Evolutionary conservation across 2,888 invertebrate species (phyloP), one percentile per base, ranked within the genome.

Genomic region (Ochlodes sylvanus): DNA sequence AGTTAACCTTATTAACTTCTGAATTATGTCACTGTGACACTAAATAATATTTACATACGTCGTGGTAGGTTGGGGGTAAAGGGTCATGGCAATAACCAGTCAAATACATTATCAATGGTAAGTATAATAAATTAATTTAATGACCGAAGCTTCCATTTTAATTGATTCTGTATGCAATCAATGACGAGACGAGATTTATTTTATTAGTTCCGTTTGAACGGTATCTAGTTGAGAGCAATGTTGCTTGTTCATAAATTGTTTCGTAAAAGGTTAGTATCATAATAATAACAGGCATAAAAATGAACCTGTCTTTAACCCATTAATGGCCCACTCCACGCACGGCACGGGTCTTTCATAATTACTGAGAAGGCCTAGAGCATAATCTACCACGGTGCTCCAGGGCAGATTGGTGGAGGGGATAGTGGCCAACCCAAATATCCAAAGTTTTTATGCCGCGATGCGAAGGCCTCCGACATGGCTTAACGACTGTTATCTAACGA

Each of bases 121-220:
- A 34, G 34, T 32, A 15, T 55, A 55, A 55, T 55, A 55, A 55
- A 55, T 55, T 34, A 55, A 15, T 34, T 55, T 55, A 34, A 55
- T 55, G n/a, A 32, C 55, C n/a, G 32, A 32, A 34, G 17, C 32
- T 55, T 55, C 32, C 17, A 55, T 55, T 34, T 34, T 55, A 55
- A 55, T 55, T 55, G 55, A 55, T 55, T 55, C n/a, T 9, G 15
- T 55, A 15, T 15, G 32, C 32, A 55, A 34, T 32, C 15, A 55
- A 34, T 34, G 55, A 34, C 55, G 34, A 34, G 34, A 34, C 55
- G 55, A 55, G 55, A 55, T 32, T 55, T 55, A 55, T 55, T 34
- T 55, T 32, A 55, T 55, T 32, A n/a, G n/a, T 12, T 55, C 17
- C 10, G 55, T 55, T 17, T 55, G 15, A 54, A 54, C 54, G 10